These are phyloP conservation scores for Drosophila koepferae DNA, from an alignment of 2,888 invertebrate genomes.

Conservation along the genomic window DNA sequence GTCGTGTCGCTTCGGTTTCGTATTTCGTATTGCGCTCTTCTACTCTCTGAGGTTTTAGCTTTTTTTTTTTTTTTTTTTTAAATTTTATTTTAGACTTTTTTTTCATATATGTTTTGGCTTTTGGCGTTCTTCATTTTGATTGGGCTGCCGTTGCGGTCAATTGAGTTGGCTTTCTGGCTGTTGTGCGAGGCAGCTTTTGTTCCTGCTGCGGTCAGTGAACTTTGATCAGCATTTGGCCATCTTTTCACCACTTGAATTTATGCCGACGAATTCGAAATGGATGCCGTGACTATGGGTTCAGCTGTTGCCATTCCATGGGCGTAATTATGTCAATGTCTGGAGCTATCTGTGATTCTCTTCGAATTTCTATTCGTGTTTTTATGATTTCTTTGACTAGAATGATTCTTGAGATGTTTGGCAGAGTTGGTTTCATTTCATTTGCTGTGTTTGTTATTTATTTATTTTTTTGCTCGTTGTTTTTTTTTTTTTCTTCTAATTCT, in stretches of 20 bases:
- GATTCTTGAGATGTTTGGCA: slow-evolving; percentile 36
- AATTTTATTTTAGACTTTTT: too few species aligned
- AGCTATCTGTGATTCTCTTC: slow-evolving; percentile 30
- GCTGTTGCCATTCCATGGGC: slow-evolving; percentile 35
- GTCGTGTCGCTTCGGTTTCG: neutral
- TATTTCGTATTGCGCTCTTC: neutral
- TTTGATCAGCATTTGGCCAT: slow-evolving; percentile 35
- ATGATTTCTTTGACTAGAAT: slow-evolving; percentile 25
- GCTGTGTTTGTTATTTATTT: slow-evolving; percentile 19
- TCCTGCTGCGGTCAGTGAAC: slow-evolving; percentile 63
- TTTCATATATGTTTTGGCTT: neutral
- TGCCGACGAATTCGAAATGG: slow-evolving; percentile 36
- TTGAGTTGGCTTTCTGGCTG: slow-evolving; percentile 2
- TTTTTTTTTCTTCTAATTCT: too few species aligned
- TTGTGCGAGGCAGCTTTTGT: slow-evolving; percentile 34
- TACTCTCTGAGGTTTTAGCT: neutral
- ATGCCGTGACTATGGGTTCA: slow-evolving; percentile 21
- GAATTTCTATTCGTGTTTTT: neutral
- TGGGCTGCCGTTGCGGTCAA: slow-evolving; percentile 19
- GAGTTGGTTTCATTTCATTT: slow-evolving; percentile 24
- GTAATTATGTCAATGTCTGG: slow-evolving; percentile 70
- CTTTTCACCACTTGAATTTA: slow-evolving; percentile 50
- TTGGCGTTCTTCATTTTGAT: neutral
- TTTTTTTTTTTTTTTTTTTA: neutral
- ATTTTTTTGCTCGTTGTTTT: neutral